phyloP scores from a whole-genome alignment of 2,888 invertebrate species.

The Sarcophaga caerulescens region DNA sequence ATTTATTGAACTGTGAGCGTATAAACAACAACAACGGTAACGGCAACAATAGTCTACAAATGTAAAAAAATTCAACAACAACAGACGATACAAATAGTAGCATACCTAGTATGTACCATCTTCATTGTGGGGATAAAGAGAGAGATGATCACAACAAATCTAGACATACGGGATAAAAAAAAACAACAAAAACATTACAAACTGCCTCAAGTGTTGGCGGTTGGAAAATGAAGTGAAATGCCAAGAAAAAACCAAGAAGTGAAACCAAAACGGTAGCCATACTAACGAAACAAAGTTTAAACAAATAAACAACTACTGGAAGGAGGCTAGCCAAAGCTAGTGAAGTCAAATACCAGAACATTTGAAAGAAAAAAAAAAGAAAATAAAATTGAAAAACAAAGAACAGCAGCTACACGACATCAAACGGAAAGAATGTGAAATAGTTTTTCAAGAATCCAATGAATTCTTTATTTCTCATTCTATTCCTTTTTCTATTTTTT shows the following conservation, averaged over 20 bases:
- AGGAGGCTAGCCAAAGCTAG: conserved; percentile 39
- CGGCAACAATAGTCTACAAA: conserved; percentile 29
- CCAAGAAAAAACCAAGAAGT: background rate
- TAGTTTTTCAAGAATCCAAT: conserved; percentile 51
- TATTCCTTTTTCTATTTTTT: background rate
- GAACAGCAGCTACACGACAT: conserved; percentile 58
- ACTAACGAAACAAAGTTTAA: conserved; percentile 62
- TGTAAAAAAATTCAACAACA: conserved; percentile 34
- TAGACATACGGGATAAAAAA: conserved; percentile 45
- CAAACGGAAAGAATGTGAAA: conserved; percentile 24
- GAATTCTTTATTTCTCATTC: conserved; percentile 3
- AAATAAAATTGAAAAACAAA: background rate
- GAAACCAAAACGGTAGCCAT: conserved; percentile 60
- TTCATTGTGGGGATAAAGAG: conserved; percentile 50
- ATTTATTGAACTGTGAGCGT: conserved; percentile 67
- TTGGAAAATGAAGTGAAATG: conserved; percentile 28
- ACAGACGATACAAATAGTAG: conserved; percentile 42
- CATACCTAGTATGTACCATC: conserved; percentile 13
- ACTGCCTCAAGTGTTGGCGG: conserved; percentile 64
- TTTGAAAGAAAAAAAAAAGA: conserved; percentile 5
- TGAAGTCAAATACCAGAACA: conserved; percentile 13
- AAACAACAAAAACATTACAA: conserved; percentile 10
- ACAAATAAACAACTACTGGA: conserved; percentile 61
- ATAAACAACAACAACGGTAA: conserved; percentile 46
- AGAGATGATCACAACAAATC: conserved; percentile 59